Base-by-base conservation (phyloP, 2,797 vertebrate genomes). In the Morelia viridis region DNA sequence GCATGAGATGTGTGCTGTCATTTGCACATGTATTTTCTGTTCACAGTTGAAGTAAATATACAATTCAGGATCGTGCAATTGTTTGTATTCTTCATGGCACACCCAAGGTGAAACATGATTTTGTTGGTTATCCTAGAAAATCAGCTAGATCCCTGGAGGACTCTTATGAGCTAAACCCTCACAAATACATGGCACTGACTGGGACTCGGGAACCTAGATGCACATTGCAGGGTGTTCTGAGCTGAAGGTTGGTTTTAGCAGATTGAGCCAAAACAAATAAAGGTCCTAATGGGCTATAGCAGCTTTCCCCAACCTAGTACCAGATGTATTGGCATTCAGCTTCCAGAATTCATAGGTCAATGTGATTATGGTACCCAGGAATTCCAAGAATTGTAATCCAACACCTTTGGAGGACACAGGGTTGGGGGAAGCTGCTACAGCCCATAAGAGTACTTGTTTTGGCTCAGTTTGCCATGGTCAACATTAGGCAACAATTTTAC, bases 11-110 rank as follows among this genome's bases (percentile, higher is more conserved):
- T 24, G 7, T 92, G 94, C 53, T 53, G 24, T 87, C 89, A 87
- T 58, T 24, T 46, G 56, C 24, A 91, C 26, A 19, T n/a, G 12
- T 35, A 0, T 88, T n/a, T 9, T 65, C 91, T 3, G 28, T 2
- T 83, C 22, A 41, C 50, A 93, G 35, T 56, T 50, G n/a, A 17
- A 83, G 53, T 71, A 93, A 83, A 93, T 57, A 60, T 53, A 88
- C 13, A 26, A 50, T 88, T 87, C 86, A 13, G 1, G 85, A 85
- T n/a, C 68, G 31, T 60, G 4, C 57, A 80, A 61, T 31, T 35
- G 57, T 87, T 80, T 86, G 53, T 11, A 88, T 93, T 68, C 3
- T 46, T 64, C 28, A 56, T 53, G 87, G 4, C 31, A 41, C 65
- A 56, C 53, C 85, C 80, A 91, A 88, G 2, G 65, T 93, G 58